Percentiles rank a stretch among this genome's conserved stretches.
These are phyloP conservation scores for Pitangus sulphuratus DNA, from an alignment of 2,797 vertebrate species.

Conservation along the genomic window DNA sequence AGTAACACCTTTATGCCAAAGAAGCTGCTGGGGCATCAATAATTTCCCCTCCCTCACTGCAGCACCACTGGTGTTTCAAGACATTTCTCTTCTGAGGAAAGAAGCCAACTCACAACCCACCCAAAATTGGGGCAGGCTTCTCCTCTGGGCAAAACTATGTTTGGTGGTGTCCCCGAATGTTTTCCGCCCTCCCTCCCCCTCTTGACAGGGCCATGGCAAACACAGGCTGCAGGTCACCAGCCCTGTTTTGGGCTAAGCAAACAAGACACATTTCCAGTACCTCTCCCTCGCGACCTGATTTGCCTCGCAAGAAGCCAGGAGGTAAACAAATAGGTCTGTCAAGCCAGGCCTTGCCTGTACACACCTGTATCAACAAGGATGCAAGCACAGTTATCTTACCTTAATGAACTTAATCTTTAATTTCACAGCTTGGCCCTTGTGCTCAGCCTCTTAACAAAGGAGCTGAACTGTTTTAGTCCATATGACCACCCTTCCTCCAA, in stretches of 20 bases:
- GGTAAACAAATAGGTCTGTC: conserved; percentile 50
- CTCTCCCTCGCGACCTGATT: background rate
- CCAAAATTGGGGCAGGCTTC: fast-evolving
- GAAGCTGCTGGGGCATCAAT: conserved; percentile 30
- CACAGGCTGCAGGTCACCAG: background rate
- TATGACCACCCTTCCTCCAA: conserved; percentile 78
- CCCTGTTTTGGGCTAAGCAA: background rate
- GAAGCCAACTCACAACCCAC: background rate
- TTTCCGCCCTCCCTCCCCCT: background rate
- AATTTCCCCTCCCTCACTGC: background rate
- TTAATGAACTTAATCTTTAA: conserved; percentile 91
- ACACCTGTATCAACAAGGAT: conserved; percentile 82
- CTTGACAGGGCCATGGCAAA: background rate
- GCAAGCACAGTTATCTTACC: conserved; percentile 83
- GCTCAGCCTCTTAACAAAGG: conserved; percentile 85
- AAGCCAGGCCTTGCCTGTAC: conserved; percentile 44
- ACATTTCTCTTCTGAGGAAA: background rate
- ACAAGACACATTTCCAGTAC: conserved; percentile 13
- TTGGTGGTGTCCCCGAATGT: background rate
- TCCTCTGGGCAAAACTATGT: background rate
- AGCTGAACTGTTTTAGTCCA: conserved; percentile 77
- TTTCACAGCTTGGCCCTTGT: conserved; percentile 87
- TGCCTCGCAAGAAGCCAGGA: conserved; percentile 22
- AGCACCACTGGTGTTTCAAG: background rate
- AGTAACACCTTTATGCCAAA: conserved; percentile 35